phyloP scores from a whole-genome alignment of 2,888 invertebrate species.

The Busseola fusca region DNA sequence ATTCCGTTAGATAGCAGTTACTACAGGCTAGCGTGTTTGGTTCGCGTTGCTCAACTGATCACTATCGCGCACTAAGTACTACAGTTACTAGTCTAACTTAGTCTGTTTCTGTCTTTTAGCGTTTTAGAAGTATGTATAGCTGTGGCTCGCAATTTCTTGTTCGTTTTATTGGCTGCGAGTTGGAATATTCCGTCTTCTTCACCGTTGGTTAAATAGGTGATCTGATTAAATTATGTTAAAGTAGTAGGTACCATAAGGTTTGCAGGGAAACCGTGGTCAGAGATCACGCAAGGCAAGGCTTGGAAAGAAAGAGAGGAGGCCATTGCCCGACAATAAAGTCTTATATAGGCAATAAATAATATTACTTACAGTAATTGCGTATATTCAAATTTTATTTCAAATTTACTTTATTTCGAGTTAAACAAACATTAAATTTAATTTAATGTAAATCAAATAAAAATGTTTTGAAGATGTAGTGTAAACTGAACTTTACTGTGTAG shows the following conservation, averaged over 20 bases:
- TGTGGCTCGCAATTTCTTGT: conserved; percentile 24
- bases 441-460: no score
- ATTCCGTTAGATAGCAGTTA: conserved; percentile 39
- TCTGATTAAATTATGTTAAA: conserved; percentile 4
- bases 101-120: conserved; percentile 44
- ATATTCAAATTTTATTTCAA: no score
- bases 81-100: conserved; percentile 48
- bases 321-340: background rate
- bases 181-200: conserved; percentile 22
- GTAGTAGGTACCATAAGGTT: background rate
- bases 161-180: conserved; percentile 29
- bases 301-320: background rate
- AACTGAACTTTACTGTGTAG: no score
- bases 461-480: no score
- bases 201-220: background rate
- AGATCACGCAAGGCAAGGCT: background rate
- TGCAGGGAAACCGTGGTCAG: background rate
- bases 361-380: no score
- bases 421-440: no score
- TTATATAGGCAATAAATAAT: background rate
- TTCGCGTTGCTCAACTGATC: conserved; percentile 51
- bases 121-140: conserved; percentile 40
- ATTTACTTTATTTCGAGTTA: no score
- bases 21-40: conserved; percentile 52
- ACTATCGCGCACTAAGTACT: conserved; percentile 54